A percentile compares a stretch with the other conserved stretches of the same genome.
These are phyloP conservation scores for Lagopus muta DNA, from an alignment of 2,113 vertebrate species.

Conservation along the genomic window DNA sequence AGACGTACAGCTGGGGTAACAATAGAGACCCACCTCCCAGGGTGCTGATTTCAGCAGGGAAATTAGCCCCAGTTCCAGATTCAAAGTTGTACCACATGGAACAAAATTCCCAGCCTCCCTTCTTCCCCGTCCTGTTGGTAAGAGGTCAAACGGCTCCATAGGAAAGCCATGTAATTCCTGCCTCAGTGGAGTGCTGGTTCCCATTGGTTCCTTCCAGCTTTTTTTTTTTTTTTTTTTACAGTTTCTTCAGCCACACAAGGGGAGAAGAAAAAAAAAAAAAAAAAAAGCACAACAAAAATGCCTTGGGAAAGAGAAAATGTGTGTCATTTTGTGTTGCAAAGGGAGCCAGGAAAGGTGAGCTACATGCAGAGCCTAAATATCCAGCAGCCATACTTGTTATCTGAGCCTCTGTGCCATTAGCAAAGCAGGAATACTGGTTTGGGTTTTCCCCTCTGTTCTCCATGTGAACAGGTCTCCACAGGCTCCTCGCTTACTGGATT, in stretches of 20 bases:
- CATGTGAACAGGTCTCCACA: conserved; percentile 58
- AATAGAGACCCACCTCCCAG: background rate
- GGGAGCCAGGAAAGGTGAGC: conserved; percentile 25
- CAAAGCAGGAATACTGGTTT: conserved; percentile 29
- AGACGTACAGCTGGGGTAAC: background rate
- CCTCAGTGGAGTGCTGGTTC: background rate
- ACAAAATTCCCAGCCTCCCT: background rate
- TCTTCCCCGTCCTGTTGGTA: background rate
- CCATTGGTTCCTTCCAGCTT: conserved; percentile 24
- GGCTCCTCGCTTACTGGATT: conserved; percentile 8
- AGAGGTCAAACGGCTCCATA: background rate
- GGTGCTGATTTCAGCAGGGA: background rate
- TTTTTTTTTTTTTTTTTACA: background rate
- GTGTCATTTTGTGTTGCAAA: conserved; percentile 38
- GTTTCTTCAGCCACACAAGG: conserved; percentile 17
- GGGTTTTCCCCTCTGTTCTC: conserved; percentile 58
- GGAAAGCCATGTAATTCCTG: background rate
- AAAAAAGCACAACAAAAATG: conserved; percentile 2
- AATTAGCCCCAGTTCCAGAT: background rate
- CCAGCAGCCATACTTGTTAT: conserved; percentile 30
- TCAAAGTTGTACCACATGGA: background rate
- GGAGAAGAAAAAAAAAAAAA: background rate
- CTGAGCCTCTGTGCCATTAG: conserved; percentile 14
- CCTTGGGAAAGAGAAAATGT: conserved; percentile 50
- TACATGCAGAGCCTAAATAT: conserved; percentile 24